Evolutionary conservation across 2,888 invertebrate genomes (phyloP), one percentile per base, ranked within the genome.

Genomic region (Drepana falcataria): DNA sequence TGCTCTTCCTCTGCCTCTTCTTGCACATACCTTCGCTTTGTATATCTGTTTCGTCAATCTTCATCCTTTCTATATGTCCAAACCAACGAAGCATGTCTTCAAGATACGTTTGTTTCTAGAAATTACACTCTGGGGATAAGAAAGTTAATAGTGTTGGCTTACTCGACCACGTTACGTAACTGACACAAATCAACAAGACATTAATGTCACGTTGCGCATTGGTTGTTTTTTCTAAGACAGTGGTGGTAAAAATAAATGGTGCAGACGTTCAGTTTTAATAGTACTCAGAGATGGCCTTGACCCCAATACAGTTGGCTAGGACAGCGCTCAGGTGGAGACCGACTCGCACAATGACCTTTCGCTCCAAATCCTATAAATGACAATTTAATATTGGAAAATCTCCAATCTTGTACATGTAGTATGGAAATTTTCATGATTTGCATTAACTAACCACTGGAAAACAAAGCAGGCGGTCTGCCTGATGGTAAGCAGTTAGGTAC

Each of bases 201-300:
- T 48, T 44, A 48, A 47, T 53, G 53, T 21, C 47, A 57, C 54
- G 56, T 54, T 49, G 48, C 35, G 40, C 51, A 40, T 51, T 51
- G 40, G 35, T 48, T 49, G 54, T 48, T 48, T 52, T 21, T 48
- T 35, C 60, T 60, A 61, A 54, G 53, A 70, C 68, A 66, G 64
- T 66, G 58, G 69, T 71, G 70, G 73, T 68, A 69, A 64, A 55
- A 60, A 54, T 54, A 52, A 57, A 59, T 61, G 61, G 61, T 63
- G 55, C 55, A 69, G 64, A 61, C 74, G 72, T 44, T 64, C 70
- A 71, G 69, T 81, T 83, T 84, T 79, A 80, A 78, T 81, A 85
- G 76, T 75, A 66, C 64, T 77, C 64, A 77, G 71, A 77, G 73
- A 83, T 87, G 87, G 81, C 87, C 87, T 87, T 87, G 87, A 89